Conservation (phyloP, 2,113 vertebrate species). For the Aleadryas rufinucha region DNA sequence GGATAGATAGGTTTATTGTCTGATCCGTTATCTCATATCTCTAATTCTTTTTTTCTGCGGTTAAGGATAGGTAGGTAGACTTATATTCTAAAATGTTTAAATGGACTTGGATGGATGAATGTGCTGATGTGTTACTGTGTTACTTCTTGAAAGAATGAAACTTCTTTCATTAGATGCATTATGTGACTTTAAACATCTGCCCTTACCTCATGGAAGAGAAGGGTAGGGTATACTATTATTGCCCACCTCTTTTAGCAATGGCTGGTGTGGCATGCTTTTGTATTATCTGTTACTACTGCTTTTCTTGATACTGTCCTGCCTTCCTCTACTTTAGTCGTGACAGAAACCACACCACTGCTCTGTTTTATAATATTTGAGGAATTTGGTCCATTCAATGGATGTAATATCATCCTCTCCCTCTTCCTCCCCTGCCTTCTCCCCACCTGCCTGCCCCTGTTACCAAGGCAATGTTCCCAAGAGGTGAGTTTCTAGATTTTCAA, state of each 20-base stretch:
- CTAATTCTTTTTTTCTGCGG: not conserved
- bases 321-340: not conserved
- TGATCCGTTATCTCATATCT: not conserved
- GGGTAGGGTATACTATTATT: not conserved
- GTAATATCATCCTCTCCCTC: not conserved
- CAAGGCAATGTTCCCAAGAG: not conserved
- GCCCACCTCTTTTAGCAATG: not conserved
- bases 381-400: not conserved
- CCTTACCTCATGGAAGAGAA: not conserved
- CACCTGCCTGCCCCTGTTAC: not conserved
- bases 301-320: not conserved
- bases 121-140: not conserved
- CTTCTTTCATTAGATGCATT: not conserved
- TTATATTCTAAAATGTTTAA: not conserved
- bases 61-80: not conserved
- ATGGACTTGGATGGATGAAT: not conserved
- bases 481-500: not conserved
- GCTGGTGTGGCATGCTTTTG: not conserved
- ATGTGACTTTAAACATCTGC: not conserved
- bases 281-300: not conserved
- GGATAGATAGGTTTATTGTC: not conserved
- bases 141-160: not conserved
- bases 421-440: not conserved
- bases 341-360: not conserved
- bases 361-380: not conserved